Conservation (phyloP, 2,888 invertebrate species). For the Tinea semifulvella region DNA sequence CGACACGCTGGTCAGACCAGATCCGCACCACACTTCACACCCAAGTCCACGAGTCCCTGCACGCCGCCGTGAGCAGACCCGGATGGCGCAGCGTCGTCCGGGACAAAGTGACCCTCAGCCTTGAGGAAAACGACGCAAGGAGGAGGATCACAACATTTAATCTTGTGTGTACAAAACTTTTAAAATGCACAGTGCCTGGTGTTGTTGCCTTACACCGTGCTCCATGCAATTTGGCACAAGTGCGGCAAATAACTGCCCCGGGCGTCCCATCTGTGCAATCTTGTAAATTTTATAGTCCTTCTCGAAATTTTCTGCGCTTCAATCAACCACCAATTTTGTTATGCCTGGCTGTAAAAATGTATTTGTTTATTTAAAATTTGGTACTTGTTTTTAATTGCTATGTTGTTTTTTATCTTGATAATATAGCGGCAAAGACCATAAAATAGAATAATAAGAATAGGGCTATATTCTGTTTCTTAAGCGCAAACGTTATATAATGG, state of each 20-base stretch:
- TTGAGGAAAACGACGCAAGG: too few species aligned
- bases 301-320: constrained; percentile 12
- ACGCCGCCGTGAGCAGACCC: too few species aligned
- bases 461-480: too few species aligned
- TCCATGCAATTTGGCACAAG: constrained; percentile 55
- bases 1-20: too few species aligned
- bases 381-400: neutral
- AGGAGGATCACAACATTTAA: too few species aligned
- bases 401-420: neutral
- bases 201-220: neutral
- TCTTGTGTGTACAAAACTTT: neutral
- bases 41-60: too few species aligned
- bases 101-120: too few species aligned
- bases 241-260: constrained; percentile 56
- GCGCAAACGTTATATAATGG: neutral
- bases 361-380: constrained; percentile 9
- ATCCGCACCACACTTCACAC: too few species aligned
- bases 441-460: too few species aligned
- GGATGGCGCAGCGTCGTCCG: too few species aligned
- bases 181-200: neutral
- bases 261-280: constrained; percentile 23
- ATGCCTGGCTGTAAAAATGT: constrained; percentile 46
- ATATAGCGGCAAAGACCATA: too few species aligned
- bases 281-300: constrained; percentile 16
- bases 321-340: constrained; percentile 44